Percentiles rank a stretch among this genome's conserved stretches.
Evolutionary conservation across 1,140 invertebrate genomes (phyloP).

Genomic region (Sitodiplosis mosellana): DNA sequence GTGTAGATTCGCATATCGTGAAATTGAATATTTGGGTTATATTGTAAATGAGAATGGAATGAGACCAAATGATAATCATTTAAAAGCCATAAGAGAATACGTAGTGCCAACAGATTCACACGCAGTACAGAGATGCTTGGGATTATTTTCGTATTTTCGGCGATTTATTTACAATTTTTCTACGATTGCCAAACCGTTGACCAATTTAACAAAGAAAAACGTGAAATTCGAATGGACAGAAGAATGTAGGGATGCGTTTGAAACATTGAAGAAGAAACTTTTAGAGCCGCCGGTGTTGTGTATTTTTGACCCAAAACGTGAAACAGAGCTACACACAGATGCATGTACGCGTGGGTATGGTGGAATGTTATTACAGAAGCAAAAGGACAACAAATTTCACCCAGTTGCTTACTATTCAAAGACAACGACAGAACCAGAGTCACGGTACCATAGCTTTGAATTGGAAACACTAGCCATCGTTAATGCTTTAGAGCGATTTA

Average conservation of each 20-base stretch:
- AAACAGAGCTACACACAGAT: constrained; percentile 15
- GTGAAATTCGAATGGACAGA: constrained; percentile 7
- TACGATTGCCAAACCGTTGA: constrained; percentile 11
- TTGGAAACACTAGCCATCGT: constrained; percentile 30
- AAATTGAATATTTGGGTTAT: constrained; percentile 11
- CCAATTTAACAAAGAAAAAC: constrained; percentile 7
- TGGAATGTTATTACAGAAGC: constrained; percentile 15
- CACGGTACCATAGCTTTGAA: constrained; percentile 26
- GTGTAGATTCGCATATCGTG: constrained; percentile 7
- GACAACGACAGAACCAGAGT: constrained; percentile 22
- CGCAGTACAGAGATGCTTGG: constrained; percentile 10
- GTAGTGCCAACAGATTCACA: constrained; percentile 6
- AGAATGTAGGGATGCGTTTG: constrained; percentile 4
- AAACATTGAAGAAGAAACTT: constrained; percentile 7
- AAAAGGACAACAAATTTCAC: constrained; percentile 11
- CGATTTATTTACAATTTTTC: constrained; percentile 11
- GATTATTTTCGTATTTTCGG: constrained; percentile 11
- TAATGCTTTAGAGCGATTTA: constrained; percentile 28
- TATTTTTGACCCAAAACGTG: constrained; percentile 5
- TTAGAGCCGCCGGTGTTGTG: constrained; percentile 6
- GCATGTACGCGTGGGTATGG: constrained; percentile 14
- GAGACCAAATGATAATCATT: constrained; percentile 12
- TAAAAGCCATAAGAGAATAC: constrained; percentile 13
- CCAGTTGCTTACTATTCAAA: constrained; percentile 26
- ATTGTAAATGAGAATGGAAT: constrained; percentile 11